A percentile compares a stretch with the other conserved stretches of the same genome.
These are phyloP conservation scores for Nerophis lumbriciformis DNA, from an alignment of 2,113 vertebrate genomes.

Conservation along the genomic window DNA sequence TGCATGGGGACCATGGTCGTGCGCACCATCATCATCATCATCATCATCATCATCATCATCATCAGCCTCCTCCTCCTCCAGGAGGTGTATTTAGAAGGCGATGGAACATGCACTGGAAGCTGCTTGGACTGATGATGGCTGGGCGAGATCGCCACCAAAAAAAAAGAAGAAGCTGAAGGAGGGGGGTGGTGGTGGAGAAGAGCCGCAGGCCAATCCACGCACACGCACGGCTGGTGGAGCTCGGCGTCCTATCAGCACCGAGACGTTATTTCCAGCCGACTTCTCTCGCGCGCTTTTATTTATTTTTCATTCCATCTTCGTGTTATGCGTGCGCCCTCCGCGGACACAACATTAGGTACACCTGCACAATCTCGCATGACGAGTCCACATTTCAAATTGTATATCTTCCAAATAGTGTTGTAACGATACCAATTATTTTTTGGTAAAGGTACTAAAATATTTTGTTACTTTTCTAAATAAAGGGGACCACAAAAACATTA, in stretches of 20 bases:
- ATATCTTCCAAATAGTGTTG: too few relatives aligned
- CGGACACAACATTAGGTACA: background rate
- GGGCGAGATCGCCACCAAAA: conserved; percentile 42
- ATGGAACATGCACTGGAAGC: background rate
- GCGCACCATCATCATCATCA: too few relatives aligned
- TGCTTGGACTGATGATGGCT: conserved; percentile 5
- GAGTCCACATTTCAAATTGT: too few relatives aligned
- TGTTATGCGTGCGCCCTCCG: too few relatives aligned
- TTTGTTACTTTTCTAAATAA: too few relatives aligned
- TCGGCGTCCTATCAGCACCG: conserved; percentile 59
- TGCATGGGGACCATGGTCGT: too few relatives aligned
- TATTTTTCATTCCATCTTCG: background rate
- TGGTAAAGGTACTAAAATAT: too few relatives aligned
- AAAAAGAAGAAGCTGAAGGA: conserved; percentile 46
- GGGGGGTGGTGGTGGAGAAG: conserved; percentile 8
- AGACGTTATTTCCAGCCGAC: conserved; percentile 54
- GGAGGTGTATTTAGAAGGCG: conserved; percentile 2
- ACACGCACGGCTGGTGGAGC: conserved; percentile 49
- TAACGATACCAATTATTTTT: too few relatives aligned
- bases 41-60: too few relatives aligned
- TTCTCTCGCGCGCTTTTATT: conserved; percentile 39
- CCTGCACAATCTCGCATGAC: too few relatives aligned
- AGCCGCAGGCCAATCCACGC: conserved; percentile 62
- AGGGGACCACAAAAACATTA: too few relatives aligned
- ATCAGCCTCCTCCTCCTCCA: conserved; percentile 6